Base-by-base conservation (phyloP, 2,888 invertebrate genomes). In the Yponomeuta plumbellus region DNA sequence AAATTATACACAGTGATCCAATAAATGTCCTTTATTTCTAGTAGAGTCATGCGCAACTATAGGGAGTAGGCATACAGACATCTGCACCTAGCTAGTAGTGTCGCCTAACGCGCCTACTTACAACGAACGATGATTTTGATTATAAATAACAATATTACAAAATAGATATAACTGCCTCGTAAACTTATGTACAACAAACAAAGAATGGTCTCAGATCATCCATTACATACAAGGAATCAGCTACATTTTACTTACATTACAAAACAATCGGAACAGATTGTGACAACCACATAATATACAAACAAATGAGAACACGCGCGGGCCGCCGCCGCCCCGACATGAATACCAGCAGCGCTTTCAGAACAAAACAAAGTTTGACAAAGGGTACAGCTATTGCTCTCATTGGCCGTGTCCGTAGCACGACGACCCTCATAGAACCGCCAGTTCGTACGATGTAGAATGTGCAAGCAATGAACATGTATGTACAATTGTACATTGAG, bases 1-100 rank as follows among this genome's bases (percentile, higher is more conserved):
- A 56, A 22, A 58, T 58, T 2, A 58, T 11, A 58, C 11, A 22
- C 11, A 13, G 8, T 13, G 11, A 8, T 80, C 81, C 82, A 83
- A 80, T 86, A 87, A 84, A 84, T 85, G 83, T 78, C 69, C 73
- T 87, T 85, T 86, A 86, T 84, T 85, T 78, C 81, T 85, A 85
- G 76, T 78, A 74, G 65, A 76, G 74, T 82, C 83, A 82, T 84
- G 84, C 77, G 81, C 79, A 65, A 58, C 58, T 39, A 78, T 74
- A 68, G 72, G 77, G 82, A 83, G 80, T 83, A 81, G 83, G 81
- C 78, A 22, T 8, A 61, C 73, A 71, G 1, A 17, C 44, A 4
- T 52, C 44, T 17, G 44, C 4, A 13, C 5, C 11, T 52, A 17
- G 34, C 34, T 34, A 34, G 34, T 34, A 8, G 34, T 6, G 34